phyloP scores from a whole-genome alignment of 1,140 invertebrate species.

The Drosophila saltans region DNA sequence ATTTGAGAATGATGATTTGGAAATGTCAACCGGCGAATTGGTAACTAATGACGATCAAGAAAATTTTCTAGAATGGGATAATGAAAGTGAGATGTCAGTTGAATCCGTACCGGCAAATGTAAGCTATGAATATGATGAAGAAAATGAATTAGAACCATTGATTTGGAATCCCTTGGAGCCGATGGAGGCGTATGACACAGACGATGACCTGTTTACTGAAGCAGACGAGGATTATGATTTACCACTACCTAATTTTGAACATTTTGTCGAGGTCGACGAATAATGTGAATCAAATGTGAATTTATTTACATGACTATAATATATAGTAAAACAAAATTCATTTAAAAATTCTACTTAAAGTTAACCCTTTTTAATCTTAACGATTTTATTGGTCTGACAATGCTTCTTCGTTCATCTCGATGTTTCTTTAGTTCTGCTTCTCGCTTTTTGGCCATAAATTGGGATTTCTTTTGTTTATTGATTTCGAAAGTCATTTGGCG shows the following conservation, averaged over 20 bases:
- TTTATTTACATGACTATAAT: constrained; percentile 49
- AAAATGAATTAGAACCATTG: background rate
- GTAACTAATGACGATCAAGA: background rate
- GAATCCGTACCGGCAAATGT: background rate
- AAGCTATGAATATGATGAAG: background rate
- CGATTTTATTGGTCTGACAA: constrained; percentile 87
- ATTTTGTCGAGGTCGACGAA: background rate
- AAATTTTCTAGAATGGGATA: background rate
- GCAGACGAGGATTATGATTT: background rate
- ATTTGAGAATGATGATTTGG: constrained; percentile 1
- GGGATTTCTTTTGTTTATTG: constrained; percentile 84
- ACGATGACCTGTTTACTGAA: background rate
- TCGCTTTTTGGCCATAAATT: constrained; percentile 77
- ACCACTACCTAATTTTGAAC: constrained; percentile 1
- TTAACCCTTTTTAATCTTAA: constrained; percentile 78
- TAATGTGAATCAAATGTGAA: constrained; percentile 39
- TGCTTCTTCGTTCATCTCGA: constrained; percentile 88
- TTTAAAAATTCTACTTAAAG: constrained; percentile 69
- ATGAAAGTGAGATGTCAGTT: background rate
- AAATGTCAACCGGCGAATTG: background rate
- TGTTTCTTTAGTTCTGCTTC: constrained; percentile 86
- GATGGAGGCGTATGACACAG: background rate
- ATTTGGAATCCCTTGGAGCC: background rate
- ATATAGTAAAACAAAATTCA: constrained; percentile 16
- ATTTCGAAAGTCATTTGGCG: constrained; percentile 91